Base-by-base conservation (phyloP, 2,113 vertebrate genomes). In the Ornithorhynchus anatinus region DNA sequence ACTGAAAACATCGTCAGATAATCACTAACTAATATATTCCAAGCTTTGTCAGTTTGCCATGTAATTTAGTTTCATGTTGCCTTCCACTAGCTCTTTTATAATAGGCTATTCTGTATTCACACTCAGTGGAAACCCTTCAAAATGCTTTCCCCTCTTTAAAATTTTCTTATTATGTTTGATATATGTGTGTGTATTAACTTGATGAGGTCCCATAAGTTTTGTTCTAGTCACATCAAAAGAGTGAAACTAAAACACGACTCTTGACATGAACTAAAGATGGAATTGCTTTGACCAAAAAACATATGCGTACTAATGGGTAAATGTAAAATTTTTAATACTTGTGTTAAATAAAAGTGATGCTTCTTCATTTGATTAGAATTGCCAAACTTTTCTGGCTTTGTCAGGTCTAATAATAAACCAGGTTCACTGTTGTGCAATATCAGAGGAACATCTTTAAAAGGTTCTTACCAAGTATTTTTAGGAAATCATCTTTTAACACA, bases 291-390 rank as follows among this genome's bases (percentile, higher is more conserved):
- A n/a, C n/a, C n/a, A n/a, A n/a, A n/a, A n/a, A n/a, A n/a, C n/a
- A n/a, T n/a, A n/a, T n/a, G n/a, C n/a, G n/a, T n/a, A n/a, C n/a
- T n/a, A n/a, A n/a, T n/a, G n/a, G n/a, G n/a, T n/a, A n/a, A n/a
- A n/a, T n/a, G n/a, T n/a, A n/a, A n/a, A n/a, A n/a, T n/a, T n/a
- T n/a, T n/a, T n/a, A n/a, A n/a, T n/a, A n/a, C n/a, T n/a, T n/a
- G n/a, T n/a, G n/a, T n/a, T n/a, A n/a, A n/a, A n/a, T 27, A 6
- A 16, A 6, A 31, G 15, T 1, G 5, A 27, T 8, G 5, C 25
- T 1, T 27, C 20, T 25, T n/a, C 3, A 2, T 10, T 14, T 35
- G 10, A 12, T 1, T 1, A 2, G 25, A 22, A 20, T 2, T 8
- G 10, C 25, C 23, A 27, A 16, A 48, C 15, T 50, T 50, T 50